Percentiles rank a stretch among this genome's conserved stretches.
Evolutionary conservation across 2,797 vertebrate species (phyloP).

Genomic region (Apogon hyalosoma): DNA sequence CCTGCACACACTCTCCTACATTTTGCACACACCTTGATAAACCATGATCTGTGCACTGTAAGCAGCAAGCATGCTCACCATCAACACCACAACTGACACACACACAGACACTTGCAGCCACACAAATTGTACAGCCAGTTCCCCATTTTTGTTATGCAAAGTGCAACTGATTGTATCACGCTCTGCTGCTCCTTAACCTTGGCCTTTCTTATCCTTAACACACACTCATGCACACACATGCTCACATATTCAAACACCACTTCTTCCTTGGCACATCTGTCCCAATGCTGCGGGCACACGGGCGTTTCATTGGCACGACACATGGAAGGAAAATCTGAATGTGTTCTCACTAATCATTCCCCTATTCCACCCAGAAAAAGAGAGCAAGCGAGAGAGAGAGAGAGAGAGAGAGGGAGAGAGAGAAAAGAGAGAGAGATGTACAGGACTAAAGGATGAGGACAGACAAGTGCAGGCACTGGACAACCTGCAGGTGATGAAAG

Average conservation of each 20-base stretch:
- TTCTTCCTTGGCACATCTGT: constrained; percentile 83
- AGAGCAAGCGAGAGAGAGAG: constrained; percentile 41
- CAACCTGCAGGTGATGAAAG: constrained; percentile 75
- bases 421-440: constrained; percentile 30
- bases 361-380: constrained; percentile 78
- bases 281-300: constrained; percentile 81
- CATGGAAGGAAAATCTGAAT: constrained; percentile 89
- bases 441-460: constrained; percentile 47
- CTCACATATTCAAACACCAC: constrained; percentile 64
- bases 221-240: constrained; percentile 32
- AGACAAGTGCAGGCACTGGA: constrained; percentile 38
- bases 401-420: constrained; percentile 16
- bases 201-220: constrained; percentile 43
- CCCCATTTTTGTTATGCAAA: constrained; percentile 49
- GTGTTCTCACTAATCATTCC: constrained; percentile 86
- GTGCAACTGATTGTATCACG: constrained; percentile 54
- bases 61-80: constrained; percentile 26
- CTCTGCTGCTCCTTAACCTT: constrained; percentile 62
- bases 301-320: constrained; percentile 85
- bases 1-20: constrained; percentile 51
- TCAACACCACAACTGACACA: constrained; percentile 25
- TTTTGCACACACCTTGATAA: constrained; percentile 68
- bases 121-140: constrained; percentile 47
- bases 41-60: constrained; percentile 43
- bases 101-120: constrained; percentile 33